Conservation (phyloP, 2,888 invertebrate genomes). For the Agonopterix arenella region DNA sequence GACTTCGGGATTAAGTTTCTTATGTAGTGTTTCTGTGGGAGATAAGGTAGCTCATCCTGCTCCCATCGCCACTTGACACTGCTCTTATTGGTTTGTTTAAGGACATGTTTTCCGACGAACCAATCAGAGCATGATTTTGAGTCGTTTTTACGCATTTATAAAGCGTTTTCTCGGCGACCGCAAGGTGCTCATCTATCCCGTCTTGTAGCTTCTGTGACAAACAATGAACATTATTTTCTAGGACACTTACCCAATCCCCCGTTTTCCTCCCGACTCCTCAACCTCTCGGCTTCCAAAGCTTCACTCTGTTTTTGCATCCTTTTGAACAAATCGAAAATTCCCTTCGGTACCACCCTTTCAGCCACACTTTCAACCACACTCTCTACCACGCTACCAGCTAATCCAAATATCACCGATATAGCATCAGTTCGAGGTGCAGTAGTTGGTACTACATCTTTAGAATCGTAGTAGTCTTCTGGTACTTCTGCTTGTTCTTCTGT, state of each 20-base stretch:
- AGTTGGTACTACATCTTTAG: constrained; percentile 60
- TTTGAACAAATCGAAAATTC: constrained; percentile 58
- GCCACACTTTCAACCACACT: constrained; percentile 65
- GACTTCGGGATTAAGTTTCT: too few relatives aligned
- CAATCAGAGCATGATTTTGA: too few relatives aligned
- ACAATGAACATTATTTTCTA: too few relatives aligned
- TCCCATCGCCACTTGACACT: too few relatives aligned
- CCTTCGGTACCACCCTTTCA: constrained; percentile 63
- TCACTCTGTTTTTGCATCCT: constrained; percentile 68
- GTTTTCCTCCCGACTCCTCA: constrained; percentile 68
- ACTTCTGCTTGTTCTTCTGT: constrained; percentile 45
- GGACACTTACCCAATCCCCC: constrained; percentile 55
- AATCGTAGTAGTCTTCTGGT: constrained; percentile 66
- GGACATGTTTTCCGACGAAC: too few relatives aligned
- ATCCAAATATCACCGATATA: constrained; percentile 58
- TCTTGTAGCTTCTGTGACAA: too few relatives aligned
- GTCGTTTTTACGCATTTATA: too few relatives aligned
- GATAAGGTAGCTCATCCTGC: too few relatives aligned
- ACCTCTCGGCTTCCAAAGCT: constrained; percentile 59
- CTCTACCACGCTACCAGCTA: constrained; percentile 66
- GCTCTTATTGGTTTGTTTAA: too few relatives aligned
- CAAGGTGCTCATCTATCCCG: too few relatives aligned
- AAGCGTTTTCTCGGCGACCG: too few relatives aligned
- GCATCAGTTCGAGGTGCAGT: constrained; percentile 61
- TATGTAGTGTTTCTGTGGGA: too few relatives aligned